Percentiles rank a stretch among this genome's conserved stretches.
Evolutionary conservation across 2,888 invertebrate species (phyloP).

Genomic region (Eupithecia pulchellata): DNA sequence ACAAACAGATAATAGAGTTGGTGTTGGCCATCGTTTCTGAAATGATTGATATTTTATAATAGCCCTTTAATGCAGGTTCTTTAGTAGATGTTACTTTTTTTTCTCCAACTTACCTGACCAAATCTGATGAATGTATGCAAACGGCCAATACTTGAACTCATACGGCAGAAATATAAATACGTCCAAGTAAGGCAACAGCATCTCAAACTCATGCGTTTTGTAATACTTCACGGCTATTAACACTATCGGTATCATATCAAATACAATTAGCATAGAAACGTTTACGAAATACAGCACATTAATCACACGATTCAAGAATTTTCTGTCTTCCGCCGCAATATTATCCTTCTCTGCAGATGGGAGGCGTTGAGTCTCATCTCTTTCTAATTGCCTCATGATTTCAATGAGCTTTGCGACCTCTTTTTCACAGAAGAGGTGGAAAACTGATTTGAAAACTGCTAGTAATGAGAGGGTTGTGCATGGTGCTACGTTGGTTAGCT

Average conservation of each 20-base stretch:
- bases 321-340: conserved; percentile 46
- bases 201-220: conserved; percentile 51
- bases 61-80: not conserved
- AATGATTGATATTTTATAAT: not conserved
- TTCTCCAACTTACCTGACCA: conserved; percentile 53
- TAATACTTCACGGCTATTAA: conserved; percentile 55
- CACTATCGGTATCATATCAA: conserved; percentile 53
- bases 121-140: conserved; percentile 58
- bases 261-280: conserved; percentile 53
- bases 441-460: conserved; percentile 49
- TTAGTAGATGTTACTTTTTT: not conserved
- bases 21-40: not conserved
- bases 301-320: conserved; percentile 49
- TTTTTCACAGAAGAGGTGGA: conserved; percentile 43
- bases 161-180: conserved; percentile 57
- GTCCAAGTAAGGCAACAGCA: conserved; percentile 57
- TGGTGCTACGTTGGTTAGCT: conserved; percentile 55
- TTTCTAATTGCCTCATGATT: conserved; percentile 48
- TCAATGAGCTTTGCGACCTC: conserved; percentile 45
- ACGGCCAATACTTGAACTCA: conserved; percentile 55
- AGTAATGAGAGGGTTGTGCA: conserved; percentile 50
- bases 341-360: conserved; percentile 40
- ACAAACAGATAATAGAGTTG: not conserved
- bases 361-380: conserved; percentile 37
- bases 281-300: conserved; percentile 52